Percentiles rank a stretch among this genome's conserved stretches.
Conservation (phyloP, 2,888 invertebrate species). For the Ecdyonurus torrentis region DNA sequence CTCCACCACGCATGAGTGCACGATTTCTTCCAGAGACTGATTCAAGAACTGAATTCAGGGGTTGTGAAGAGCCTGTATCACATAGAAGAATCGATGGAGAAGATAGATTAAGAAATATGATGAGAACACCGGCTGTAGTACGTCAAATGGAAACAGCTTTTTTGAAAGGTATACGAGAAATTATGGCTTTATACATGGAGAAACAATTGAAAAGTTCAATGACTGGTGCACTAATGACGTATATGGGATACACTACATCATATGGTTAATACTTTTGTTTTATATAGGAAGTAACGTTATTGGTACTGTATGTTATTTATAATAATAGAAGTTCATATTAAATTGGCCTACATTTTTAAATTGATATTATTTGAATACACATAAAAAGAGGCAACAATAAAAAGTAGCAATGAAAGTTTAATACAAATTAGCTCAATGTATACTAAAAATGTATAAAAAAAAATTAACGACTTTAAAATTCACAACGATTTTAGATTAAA, state of each 20-base stretch:
- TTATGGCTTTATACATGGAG: background rate
- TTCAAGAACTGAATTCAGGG: background rate
- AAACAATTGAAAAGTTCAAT: background rate
- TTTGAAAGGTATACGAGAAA: background rate
- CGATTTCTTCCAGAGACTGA: background rate
- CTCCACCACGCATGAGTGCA: background rate
- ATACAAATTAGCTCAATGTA: no score
- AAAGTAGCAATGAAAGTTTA: no score
- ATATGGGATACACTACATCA: background rate
- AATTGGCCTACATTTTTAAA: no score
- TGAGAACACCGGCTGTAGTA: background rate
- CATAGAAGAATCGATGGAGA: background rate
- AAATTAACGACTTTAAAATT: no score
- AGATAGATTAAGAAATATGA: background rate
- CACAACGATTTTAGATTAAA: no score
- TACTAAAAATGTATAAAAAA: no score
- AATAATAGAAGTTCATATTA: no score
- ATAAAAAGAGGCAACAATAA: no score
- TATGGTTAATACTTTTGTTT: background rate
- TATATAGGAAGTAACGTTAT: no score
- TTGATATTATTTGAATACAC: no score
- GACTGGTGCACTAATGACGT: background rate
- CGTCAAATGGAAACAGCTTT: slow-evolving; percentile 1
- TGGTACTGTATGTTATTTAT: no score
- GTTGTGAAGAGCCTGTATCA: background rate